These are phyloP conservation scores for Drosophila santomea DNA, from an alignment of 1,140 invertebrate genomes.

Conservation along the genomic window DNA sequence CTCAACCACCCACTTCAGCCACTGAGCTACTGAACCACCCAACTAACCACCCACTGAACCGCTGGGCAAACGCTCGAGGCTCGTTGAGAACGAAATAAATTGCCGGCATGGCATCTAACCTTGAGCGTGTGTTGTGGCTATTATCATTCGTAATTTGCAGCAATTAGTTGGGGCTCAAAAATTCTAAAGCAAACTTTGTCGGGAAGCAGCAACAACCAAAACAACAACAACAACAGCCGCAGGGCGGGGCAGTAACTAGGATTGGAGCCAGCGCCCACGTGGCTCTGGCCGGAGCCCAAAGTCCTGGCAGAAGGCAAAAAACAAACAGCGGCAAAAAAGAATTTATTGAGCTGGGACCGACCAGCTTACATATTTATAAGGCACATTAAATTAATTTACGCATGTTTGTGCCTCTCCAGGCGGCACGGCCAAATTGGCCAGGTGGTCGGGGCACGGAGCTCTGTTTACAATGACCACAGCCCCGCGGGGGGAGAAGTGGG, in stretches of 20 bases:
- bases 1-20: conserved; percentile 6
- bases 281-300: conserved; percentile 36
- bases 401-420: conserved; percentile 59
- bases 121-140: conserved; percentile 83
- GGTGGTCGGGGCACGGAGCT: conserved; percentile 6
- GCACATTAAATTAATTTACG: conserved; percentile 83
- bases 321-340: conserved; percentile 61
- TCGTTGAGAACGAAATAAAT: conserved; percentile 77
- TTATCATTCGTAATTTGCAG: conserved; percentile 83
- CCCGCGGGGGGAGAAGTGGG: not conserved
- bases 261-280: conserved; percentile 23
- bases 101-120: conserved; percentile 77
- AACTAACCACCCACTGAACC: not conserved
- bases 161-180: conserved; percentile 82
- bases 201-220: conserved; percentile 38
- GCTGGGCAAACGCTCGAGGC: conserved; percentile 10
- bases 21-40: conserved; percentile 1
- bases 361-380: conserved; percentile 81
- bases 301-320: conserved; percentile 52
- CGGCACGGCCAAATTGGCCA: not conserved
- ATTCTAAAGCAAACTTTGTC: conserved; percentile 81
- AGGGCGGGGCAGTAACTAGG: not conserved
- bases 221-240: conserved; percentile 45
- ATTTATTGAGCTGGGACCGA: conserved; percentile 69
- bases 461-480: conserved; percentile 24